Conservation (phyloP, 2,113 vertebrate genomes). For the Brachirus orientalis region DNA sequence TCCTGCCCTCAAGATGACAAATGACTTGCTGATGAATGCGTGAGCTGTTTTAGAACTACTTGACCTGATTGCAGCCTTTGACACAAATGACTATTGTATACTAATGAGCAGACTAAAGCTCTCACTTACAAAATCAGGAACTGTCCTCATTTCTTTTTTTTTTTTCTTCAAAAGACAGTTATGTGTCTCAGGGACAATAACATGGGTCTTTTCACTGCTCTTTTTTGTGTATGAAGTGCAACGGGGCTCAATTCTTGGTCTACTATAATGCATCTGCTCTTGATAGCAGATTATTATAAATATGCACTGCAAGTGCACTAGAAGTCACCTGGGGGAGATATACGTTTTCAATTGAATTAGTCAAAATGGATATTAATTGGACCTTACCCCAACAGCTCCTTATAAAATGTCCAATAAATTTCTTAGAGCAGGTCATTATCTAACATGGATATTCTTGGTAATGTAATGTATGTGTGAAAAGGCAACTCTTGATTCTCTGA, state of each 20-base stretch:
- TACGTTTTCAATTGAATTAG: too few species aligned
- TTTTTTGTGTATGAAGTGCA: background rate
- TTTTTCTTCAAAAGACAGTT: background rate
- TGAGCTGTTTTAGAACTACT: conserved; percentile 33
- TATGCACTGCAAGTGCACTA: too few species aligned
- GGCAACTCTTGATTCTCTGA: too few species aligned
- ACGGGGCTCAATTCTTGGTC: conserved; percentile 9
- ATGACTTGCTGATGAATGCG: conserved; percentile 32
- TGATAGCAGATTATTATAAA: background rate
- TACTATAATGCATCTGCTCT: background rate
- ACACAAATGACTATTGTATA: conserved; percentile 9
- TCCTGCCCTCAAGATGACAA: conserved; percentile 18
- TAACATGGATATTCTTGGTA: too few species aligned
- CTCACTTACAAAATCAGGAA: background rate
- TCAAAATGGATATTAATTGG: too few species aligned
- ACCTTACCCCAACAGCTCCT: too few species aligned
- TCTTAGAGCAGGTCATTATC: too few species aligned
- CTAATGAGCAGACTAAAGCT: conserved; percentile 22
- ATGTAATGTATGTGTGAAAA: too few species aligned
- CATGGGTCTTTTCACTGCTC: background rate
- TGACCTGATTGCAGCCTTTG: conserved; percentile 53
- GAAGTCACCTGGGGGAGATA: too few species aligned
- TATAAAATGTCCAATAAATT: too few species aligned
- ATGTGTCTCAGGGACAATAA: background rate
- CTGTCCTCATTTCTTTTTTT: background rate